Evolutionary conservation across 2,113 vertebrate genomes (phyloP).

Genomic region (Deroptyus accipitrinus): DNA sequence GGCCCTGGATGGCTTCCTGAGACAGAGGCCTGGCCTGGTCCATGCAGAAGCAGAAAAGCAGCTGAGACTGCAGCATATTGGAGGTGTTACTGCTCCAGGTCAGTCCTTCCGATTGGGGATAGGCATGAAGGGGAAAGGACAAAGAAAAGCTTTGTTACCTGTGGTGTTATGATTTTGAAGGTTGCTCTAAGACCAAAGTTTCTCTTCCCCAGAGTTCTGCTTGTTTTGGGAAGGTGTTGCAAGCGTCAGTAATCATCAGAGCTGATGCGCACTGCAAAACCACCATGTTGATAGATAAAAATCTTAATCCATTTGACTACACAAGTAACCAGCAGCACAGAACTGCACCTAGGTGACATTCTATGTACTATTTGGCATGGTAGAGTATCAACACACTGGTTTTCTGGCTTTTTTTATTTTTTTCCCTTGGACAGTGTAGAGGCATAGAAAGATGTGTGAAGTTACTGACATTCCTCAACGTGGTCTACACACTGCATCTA

Average conservation of each 20-base stretch:
- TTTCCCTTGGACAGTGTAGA: not conserved
- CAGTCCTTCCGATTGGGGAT: not conserved
- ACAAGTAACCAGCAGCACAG: not conserved
- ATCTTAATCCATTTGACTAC: not conserved
- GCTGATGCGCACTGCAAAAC: not conserved
- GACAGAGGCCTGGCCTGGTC: not conserved
- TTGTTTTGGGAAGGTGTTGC: not conserved
- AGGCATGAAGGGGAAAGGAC: not conserved
- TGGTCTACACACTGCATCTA: not conserved
- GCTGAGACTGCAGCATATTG: not conserved
- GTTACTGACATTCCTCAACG: not conserved
- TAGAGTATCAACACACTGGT: not conserved
- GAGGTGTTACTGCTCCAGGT: not conserved
- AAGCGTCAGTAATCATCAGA: not conserved
- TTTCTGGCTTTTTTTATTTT: not conserved
- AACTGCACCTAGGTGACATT: not conserved
- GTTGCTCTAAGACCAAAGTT: not conserved
- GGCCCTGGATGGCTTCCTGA: not conserved
- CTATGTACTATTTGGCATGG: not conserved
- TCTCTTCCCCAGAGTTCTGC: not conserved
- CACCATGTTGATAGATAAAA: not conserved
- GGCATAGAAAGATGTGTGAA: not conserved
- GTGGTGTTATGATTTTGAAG: not conserved
- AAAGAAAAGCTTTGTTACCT: not conserved
- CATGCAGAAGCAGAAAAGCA: not conserved